Evolutionary conservation across 2,888 invertebrate species (phyloP).

Genomic region (Axea sp.): DNA sequence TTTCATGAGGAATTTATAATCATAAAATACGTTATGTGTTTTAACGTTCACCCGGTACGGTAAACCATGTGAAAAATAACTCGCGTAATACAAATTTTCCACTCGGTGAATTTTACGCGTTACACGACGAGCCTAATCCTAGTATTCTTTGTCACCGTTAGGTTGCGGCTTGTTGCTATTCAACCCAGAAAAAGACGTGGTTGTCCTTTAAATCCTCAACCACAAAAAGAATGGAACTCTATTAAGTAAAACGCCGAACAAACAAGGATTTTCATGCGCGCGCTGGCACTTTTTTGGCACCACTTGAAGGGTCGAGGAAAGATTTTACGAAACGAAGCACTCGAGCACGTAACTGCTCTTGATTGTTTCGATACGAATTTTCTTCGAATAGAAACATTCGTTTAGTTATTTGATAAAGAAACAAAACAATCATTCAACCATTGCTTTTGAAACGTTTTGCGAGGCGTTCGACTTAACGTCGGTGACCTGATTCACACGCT

Average conservation of each 20-base stretch:
- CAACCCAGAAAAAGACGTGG: constrained; percentile 23
- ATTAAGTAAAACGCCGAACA: constrained; percentile 70
- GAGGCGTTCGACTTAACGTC: not conserved
- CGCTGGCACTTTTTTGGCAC: constrained; percentile 49
- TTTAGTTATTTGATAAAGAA: constrained; percentile 9
- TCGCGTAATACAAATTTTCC: constrained; percentile 34
- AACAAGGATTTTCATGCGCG: constrained; percentile 64
- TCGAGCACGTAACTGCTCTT: constrained; percentile 40
- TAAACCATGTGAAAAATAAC: constrained; percentile 36
- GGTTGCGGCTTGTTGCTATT: constrained; percentile 39
- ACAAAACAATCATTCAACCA: constrained; percentile 18
- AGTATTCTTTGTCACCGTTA: constrained; percentile 31
- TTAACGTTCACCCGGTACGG: not conserved
- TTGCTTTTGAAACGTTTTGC: constrained; percentile 1
- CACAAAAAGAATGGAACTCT: constrained; percentile 63
- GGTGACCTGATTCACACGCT: not conserved
- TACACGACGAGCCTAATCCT: constrained; percentile 31
- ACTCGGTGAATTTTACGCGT: constrained; percentile 24
- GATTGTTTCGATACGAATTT: constrained; percentile 40
- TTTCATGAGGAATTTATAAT: constrained; percentile 6
- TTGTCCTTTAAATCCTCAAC: constrained; percentile 57
- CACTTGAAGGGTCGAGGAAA: constrained; percentile 58
- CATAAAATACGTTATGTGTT: constrained; percentile 7
- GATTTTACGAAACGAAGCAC: constrained; percentile 64
- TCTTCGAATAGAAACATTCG: constrained; percentile 25